Evolutionary conservation across 2,113 vertebrate species (phyloP).

Genomic region (Notarius quadriscutis): DNA sequence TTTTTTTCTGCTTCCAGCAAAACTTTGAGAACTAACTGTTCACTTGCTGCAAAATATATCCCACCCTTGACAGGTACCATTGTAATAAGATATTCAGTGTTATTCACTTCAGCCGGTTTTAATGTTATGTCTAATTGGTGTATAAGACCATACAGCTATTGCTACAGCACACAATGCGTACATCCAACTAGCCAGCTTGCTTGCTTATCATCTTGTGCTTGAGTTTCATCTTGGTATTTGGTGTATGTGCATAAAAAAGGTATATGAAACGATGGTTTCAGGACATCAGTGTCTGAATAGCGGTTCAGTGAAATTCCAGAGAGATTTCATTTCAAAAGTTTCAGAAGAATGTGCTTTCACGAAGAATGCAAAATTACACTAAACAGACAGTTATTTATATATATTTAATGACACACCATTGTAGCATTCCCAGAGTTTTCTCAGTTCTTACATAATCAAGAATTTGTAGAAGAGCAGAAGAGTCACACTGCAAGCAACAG

Average conservation of each 20-base stretch:
- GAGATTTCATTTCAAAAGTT: neutral
- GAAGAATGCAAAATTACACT: neutral
- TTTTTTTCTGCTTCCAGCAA: no score
- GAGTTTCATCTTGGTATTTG: neutral
- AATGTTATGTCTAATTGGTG: no score
- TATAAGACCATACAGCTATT: no score
- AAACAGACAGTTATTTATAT: neutral
- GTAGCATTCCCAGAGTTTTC: neutral
- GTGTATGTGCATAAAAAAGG: neutral
- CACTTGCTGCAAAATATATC: no score
- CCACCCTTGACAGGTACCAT: no score
- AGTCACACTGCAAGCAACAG: neutral
- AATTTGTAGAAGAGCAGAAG: neutral
- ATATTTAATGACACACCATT: neutral
- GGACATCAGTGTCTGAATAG: neutral
- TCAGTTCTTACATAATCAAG: neutral
- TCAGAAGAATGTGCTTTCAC: neutral
- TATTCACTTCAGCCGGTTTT: no score
- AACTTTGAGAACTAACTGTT: no score
- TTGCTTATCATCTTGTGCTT: constrained; percentile 17
- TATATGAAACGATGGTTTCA: neutral
- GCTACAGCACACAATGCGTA: neutral
- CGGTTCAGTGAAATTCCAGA: neutral
- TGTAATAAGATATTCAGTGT: no score
- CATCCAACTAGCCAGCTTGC: neutral